These are phyloP conservation scores for Nephotettix cincticeps DNA, from an alignment of 1,140 invertebrate species.

Conservation along the genomic window DNA sequence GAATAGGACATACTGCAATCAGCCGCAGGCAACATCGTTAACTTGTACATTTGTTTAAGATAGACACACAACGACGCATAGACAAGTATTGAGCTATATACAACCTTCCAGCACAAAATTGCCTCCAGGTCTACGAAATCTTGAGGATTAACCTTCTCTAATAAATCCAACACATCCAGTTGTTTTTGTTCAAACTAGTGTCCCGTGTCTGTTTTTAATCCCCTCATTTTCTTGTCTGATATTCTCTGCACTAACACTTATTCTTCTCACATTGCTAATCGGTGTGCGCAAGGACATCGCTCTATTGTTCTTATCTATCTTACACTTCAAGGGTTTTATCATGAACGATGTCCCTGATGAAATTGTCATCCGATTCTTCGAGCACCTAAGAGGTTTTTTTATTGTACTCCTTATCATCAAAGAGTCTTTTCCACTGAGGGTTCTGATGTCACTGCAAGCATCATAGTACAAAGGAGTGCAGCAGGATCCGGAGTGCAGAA, in stretches of 20 bases:
- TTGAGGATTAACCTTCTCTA: no score
- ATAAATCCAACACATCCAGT: no score
- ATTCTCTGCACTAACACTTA: not conserved
- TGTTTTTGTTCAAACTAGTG: not conserved
- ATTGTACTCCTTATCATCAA: slow-evolving; percentile 25
- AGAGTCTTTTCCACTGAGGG: slow-evolving; percentile 19
- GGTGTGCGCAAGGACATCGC: slow-evolving; percentile 11
- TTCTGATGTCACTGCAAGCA: slow-evolving; percentile 56
- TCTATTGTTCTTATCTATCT: not conserved
- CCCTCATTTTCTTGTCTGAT: not conserved
- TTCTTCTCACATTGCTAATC: not conserved
- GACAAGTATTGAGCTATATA: no score
- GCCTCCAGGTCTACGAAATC: no score
- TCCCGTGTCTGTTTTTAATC: slow-evolving; percentile 11
- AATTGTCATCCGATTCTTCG: slow-evolving; percentile 35
- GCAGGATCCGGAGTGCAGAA: slow-evolving; percentile 45
- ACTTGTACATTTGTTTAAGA: no score
- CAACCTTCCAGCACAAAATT: no score
- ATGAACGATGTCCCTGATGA: slow-evolving; percentile 10
- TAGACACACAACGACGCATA: no score
- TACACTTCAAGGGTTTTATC: slow-evolving; percentile 4
- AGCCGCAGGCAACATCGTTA: no score
- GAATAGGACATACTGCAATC: no score
- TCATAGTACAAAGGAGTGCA: slow-evolving; percentile 40
- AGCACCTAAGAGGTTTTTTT: slow-evolving; percentile 2